Evolutionary conservation across 37 sponge, comb jelly and placozoan genomes (phyloP).

Genomic region (Cladorhizidae sp.): DNA sequence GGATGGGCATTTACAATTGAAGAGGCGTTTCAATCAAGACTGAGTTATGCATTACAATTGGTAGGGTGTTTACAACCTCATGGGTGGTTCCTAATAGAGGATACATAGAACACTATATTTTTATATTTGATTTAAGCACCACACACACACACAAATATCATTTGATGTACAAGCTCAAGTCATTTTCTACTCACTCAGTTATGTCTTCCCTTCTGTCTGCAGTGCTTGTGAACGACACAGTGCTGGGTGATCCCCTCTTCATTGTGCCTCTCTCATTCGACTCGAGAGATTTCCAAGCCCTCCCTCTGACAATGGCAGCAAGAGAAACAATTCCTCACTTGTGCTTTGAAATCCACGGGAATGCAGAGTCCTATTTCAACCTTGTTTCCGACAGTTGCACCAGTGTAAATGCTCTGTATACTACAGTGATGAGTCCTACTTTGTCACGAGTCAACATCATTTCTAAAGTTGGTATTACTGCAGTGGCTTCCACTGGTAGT

Average conservation of each 20-base stretch:
- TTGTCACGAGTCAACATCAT: conserved; percentile 41
- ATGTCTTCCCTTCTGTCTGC: neutral
- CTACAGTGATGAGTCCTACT: neutral
- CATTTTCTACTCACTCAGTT: neutral
- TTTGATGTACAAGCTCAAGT: too few relatives aligned
- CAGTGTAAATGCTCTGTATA: conserved; percentile 57
- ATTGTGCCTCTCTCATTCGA: conserved; percentile 33
- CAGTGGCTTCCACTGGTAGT: conserved; percentile 17
- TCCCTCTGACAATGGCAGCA: neutral
- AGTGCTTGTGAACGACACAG: conserved; percentile 40
- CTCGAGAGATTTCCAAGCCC: neutral
- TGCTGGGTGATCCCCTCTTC: conserved; percentile 58
- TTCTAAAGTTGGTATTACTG: conserved; percentile 38
- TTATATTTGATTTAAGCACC: too few relatives aligned
- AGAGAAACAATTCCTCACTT: conserved; percentile 6
- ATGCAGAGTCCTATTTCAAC: conserved; percentile 20
- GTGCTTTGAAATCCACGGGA: conserved; percentile 51
- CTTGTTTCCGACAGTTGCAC: conserved; percentile 36
- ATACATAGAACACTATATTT: too few relatives aligned
- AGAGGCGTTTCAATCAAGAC: too few relatives aligned
- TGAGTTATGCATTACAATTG: too few relatives aligned
- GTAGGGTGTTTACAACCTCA: too few relatives aligned
- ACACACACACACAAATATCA: too few relatives aligned
- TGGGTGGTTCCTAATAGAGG: too few relatives aligned
- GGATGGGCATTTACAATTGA: too few relatives aligned